Conservation (phyloP, 53 echinoderm and acorn worm genomes). For the Astropecten irregularis region DNA sequence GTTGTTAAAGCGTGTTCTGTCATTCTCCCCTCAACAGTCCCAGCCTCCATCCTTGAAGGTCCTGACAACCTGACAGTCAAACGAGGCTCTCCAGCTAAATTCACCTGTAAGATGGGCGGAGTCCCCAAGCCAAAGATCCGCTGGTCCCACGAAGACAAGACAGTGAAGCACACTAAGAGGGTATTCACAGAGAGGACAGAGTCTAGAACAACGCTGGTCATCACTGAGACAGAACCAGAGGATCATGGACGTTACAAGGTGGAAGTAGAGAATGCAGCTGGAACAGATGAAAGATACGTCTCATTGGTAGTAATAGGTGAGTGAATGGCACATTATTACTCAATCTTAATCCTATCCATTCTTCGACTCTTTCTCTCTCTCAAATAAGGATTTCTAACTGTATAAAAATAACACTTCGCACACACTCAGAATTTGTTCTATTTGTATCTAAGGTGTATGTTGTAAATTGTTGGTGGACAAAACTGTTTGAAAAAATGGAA, state of each 20-base stretch:
- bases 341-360: too few relatives aligned
- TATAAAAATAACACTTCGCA: too few relatives aligned
- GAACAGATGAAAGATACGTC: conserved; percentile 79
- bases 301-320: conserved; percentile 82
- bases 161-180: conserved; percentile 82
- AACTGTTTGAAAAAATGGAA: too few relatives aligned
- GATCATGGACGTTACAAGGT: conserved; percentile 91
- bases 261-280: conserved; percentile 78
- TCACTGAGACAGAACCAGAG: conserved; percentile 73
- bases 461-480: too few relatives aligned
- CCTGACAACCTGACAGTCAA: conserved; percentile 83
- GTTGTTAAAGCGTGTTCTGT: too few relatives aligned
- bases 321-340: too few relatives aligned
- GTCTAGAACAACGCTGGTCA: conserved; percentile 71
- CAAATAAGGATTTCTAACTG: too few relatives aligned
- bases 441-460: too few relatives aligned
- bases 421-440: too few relatives aligned
- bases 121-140: conserved; percentile 79
- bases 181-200: conserved; percentile 69
- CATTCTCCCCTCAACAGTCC: too few relatives aligned
- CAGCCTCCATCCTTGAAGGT: conserved; percentile 86
- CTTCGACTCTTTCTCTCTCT: too few relatives aligned
- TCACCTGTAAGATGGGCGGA: conserved; percentile 81
- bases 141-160: conserved; percentile 78
- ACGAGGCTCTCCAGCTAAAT: conserved; percentile 68